Percentiles rank a stretch among this genome's conserved stretches.
These are phyloP conservation scores for Oncopeltus fasciatus DNA, from an alignment of 1,140 invertebrate genomes.

Conservation along the genomic window DNA sequence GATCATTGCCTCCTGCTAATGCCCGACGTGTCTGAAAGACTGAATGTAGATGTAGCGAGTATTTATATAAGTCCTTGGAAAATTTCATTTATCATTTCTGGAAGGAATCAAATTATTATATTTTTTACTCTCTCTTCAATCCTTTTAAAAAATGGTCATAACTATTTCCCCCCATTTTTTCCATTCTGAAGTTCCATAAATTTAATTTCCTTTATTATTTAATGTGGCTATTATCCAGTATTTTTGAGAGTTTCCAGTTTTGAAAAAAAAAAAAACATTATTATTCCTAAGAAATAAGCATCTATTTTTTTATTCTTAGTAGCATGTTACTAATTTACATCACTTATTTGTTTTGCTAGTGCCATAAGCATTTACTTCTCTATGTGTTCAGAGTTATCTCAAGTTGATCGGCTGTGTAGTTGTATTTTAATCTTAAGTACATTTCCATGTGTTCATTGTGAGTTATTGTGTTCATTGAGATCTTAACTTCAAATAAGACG, in stretches of 20 bases:
- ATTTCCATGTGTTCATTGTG: conserved; percentile 3
- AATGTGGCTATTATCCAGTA: too few relatives aligned
- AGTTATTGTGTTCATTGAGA: too few relatives aligned
- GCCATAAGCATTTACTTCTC: neutral
- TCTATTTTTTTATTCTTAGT: neutral
- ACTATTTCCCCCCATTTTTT: neutral
- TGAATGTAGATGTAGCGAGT: neutral
- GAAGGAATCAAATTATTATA: neutral
- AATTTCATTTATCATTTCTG: too few relatives aligned
- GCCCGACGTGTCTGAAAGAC: neutral
- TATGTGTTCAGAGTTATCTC: neutral
- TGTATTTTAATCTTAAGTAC: neutral
- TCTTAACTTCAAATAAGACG: neutral
- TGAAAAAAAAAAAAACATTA: neutral
- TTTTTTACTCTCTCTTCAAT: neutral
- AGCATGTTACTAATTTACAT: too few relatives aligned
- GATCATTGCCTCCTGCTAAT: neutral
- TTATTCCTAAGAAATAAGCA: neutral
- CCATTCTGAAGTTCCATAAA: neutral
- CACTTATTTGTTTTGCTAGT: neutral
- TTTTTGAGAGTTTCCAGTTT: too few relatives aligned
- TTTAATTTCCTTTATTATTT: too few relatives aligned
- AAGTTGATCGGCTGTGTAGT: neutral
- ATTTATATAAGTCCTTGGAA: neutral
- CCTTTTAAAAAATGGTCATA: neutral